Percentiles rank a stretch among this genome's conserved stretches.
Evolutionary conservation across 2,888 invertebrate genomes (phyloP).

Genomic region (Eretmocerus hayati): DNA sequence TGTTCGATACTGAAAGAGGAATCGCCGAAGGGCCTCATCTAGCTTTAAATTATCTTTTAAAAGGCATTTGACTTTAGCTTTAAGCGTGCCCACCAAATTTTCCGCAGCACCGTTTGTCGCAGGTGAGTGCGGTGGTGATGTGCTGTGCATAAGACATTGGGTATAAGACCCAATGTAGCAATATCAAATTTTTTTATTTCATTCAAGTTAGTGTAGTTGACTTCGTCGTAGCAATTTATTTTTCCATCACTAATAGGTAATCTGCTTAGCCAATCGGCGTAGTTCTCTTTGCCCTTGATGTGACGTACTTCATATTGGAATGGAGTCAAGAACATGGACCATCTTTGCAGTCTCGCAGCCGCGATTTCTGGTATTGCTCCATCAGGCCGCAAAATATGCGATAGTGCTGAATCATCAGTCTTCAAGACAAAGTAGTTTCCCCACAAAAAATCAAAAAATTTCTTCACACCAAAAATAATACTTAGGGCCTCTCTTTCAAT

Average conservation of each 20-base stretch:
- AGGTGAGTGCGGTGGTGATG: neutral
- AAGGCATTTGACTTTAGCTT: neutral
- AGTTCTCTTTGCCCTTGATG: constrained; percentile 8
- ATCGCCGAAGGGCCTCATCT: neutral
- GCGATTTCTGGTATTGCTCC: constrained; percentile 19
- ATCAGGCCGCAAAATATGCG: constrained; percentile 24
- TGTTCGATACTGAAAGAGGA: neutral
- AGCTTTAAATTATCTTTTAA: neutral
- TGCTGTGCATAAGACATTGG: too few species aligned
- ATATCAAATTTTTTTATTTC: too few species aligned
- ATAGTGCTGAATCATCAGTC: constrained; percentile 25
- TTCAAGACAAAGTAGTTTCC: constrained; percentile 29
- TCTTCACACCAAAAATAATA: neutral
- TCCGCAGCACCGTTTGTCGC: neutral
- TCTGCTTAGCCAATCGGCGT: constrained; percentile 15
- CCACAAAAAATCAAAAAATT: constrained; percentile 23
- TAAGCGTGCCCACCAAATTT: neutral
- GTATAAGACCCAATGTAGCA: too few species aligned
- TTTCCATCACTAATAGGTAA: too few species aligned
- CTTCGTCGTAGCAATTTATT: too few species aligned
- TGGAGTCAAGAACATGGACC: constrained; percentile 7
- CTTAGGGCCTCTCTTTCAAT: constrained; percentile 16
- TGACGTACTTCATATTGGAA: constrained; percentile 11
- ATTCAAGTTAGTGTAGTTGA: too few species aligned
- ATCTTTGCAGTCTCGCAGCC: constrained; percentile 10